Conservation (phyloP, 2,888 invertebrate species). For the Lobophora halterata region DNA sequence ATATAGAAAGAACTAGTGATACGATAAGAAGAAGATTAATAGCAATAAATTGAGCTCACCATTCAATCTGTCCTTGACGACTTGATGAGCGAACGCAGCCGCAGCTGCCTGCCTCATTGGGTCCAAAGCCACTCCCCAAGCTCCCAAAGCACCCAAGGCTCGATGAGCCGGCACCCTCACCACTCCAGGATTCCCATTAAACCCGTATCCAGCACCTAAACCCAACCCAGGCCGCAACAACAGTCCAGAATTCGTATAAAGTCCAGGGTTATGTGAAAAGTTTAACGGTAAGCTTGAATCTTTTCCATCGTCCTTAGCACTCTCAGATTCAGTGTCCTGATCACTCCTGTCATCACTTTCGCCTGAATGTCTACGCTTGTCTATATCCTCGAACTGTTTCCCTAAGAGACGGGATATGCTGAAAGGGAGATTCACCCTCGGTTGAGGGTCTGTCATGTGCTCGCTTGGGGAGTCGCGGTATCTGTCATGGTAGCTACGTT, state of each 20-base stretch:
- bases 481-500: conserved; percentile 75
- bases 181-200: conserved; percentile 86
- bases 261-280: conserved; percentile 66
- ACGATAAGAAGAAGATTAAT: no score
- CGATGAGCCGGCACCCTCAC: conserved; percentile 91
- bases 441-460: conserved; percentile 76
- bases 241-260: conserved; percentile 65
- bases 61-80: conserved; percentile 90
- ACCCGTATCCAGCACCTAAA: conserved; percentile 77
- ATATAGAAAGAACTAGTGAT: no score
- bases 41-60: conserved; percentile 77
- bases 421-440: conserved; percentile 84
- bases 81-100: conserved; percentile 89
- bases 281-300: conserved; percentile 63
- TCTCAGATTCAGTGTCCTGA: conserved; percentile 75
- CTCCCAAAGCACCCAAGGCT: conserved; percentile 74
- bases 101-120: conserved; percentile 84
- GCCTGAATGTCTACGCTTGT: conserved; percentile 72
- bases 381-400: conserved; percentile 86
- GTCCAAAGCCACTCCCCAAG: conserved; percentile 82
- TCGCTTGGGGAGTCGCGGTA: conserved; percentile 73
- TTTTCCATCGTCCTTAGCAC: conserved; percentile 70
- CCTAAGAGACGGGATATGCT: conserved; percentile 90
- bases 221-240: conserved; percentile 70
- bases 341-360: conserved; percentile 77